Evolutionary conservation across 2,113 vertebrate genomes (phyloP).

Genomic region (Sturnira hondurensis): DNA sequence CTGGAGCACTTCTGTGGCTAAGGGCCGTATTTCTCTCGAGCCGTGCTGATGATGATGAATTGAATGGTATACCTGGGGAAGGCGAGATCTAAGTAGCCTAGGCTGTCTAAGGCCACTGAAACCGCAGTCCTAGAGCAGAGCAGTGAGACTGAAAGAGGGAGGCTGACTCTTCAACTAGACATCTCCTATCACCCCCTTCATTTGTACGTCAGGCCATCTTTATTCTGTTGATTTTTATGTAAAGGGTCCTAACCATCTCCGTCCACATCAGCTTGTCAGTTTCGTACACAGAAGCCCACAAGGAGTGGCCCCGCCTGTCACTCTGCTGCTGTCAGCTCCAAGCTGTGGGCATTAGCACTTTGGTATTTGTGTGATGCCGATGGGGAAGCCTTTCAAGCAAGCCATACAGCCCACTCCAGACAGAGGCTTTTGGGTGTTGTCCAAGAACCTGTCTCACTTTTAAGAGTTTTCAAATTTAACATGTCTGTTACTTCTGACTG

Average conservation of each 20-base stretch:
- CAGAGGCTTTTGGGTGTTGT: not conserved
- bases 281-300: not conserved
- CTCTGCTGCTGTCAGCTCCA: not conserved
- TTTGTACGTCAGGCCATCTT: not conserved
- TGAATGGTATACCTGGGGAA: not conserved
- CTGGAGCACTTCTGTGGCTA: not conserved
- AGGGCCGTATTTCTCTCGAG: not conserved
- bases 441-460: not conserved
- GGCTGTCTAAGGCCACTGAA: not conserved
- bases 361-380: not conserved
- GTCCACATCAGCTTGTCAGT: not conserved
- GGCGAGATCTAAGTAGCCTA: not conserved
- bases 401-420: not conserved
- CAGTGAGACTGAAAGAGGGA: not conserved
- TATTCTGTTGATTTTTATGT: conserved; percentile 10
- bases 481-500: not conserved
- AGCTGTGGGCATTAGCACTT: not conserved
- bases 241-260: not conserved
- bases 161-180: not conserved
- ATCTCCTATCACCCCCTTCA: not conserved
- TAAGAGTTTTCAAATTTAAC: not conserved
- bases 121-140: not conserved
- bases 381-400: not conserved
- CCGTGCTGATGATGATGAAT: not conserved
- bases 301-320: not conserved